Base-by-base conservation (phyloP, 2,888 invertebrate species). In the Coecobrya sp. region DNA sequence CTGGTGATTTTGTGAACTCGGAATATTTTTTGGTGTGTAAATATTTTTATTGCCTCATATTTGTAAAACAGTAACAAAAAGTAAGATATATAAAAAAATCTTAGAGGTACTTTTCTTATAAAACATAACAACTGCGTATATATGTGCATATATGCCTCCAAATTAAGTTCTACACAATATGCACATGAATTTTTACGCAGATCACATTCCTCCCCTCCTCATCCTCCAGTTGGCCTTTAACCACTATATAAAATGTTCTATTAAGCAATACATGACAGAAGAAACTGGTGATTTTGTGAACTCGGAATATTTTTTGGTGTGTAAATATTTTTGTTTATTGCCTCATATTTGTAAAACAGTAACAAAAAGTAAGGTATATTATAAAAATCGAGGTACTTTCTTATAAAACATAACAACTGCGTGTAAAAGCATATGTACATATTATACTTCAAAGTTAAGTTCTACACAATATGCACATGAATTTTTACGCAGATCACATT, bases 171-270 rank as follows among this genome's bases (percentile, higher is more conserved):
- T 70, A 88, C 4, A 79, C 79, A n/a, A 89, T 27, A 19, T 62
- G 76, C 45, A 92, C 97, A 16, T 97, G 97, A 95, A 98, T 97
- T 93, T 97, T 93, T n/a, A 97, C 95, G 95, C 98, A 98, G 86
- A 97, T 96, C 42, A 97, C 96, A 95, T 97, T 97, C 59, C 97
- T 96, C 0, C 95, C 96, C 1, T 96, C 96, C 89, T 97, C 96
- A 95, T 97, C 96, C 95, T 97, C 96, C 25, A 98, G 96, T 95
- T 98, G 97, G 97, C 97, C 98, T 95, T 97, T 97, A 0, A 98
- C 97, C 16, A n/a, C 42, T 42, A n/a, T n/a, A n/a, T n/a, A n/a
- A n/a, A n/a, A n/a, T n/a, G n/a, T n/a, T n/a, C 36, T 36, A 7
- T 36, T 36, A 7, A 36, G 36, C 36, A 36, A 36, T 36, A 4